Conservation (phyloP, 2,888 invertebrate species). For the Parapristionchus giblindavisi region DNA sequence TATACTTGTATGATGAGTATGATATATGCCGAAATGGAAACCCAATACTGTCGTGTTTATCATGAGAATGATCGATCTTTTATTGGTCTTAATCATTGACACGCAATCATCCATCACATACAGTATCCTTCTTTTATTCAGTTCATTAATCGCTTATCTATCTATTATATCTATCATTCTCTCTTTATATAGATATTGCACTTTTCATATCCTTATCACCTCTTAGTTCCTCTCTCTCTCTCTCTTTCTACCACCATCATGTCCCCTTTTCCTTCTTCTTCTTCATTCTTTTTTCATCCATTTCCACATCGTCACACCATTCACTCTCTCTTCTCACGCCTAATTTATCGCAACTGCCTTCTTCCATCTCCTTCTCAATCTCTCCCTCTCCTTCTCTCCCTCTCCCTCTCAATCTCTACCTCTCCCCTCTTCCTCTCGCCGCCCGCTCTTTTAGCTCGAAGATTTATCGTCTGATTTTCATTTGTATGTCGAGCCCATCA, state of each 20-base stretch:
- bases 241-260: conserved; percentile 4
- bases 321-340: background rate
- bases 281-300: background rate
- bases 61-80: too few relatives aligned
- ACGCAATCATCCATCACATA: background rate
- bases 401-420: background rate
- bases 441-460: too few relatives aligned
- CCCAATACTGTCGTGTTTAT: too few relatives aligned
- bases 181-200: too few relatives aligned
- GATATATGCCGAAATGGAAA: background rate
- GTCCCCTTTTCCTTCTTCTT: background rate
- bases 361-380: background rate
- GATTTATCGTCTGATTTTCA: conserved; percentile 19
- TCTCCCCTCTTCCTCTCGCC: background rate
- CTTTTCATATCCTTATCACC: too few relatives aligned
- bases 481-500: conserved; percentile 27
- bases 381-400: conserved; percentile 5
- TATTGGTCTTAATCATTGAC: background rate
- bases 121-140: too few relatives aligned
- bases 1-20: background rate
- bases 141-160: too few relatives aligned
- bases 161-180: too few relatives aligned
- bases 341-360: conserved; percentile 17
- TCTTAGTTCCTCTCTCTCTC: conserved; percentile 22
- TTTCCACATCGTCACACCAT: background rate